These are phyloP conservation scores for Melipona beecheii DNA, from an alignment of 2,888 invertebrate genomes.

Conservation along the genomic window DNA sequence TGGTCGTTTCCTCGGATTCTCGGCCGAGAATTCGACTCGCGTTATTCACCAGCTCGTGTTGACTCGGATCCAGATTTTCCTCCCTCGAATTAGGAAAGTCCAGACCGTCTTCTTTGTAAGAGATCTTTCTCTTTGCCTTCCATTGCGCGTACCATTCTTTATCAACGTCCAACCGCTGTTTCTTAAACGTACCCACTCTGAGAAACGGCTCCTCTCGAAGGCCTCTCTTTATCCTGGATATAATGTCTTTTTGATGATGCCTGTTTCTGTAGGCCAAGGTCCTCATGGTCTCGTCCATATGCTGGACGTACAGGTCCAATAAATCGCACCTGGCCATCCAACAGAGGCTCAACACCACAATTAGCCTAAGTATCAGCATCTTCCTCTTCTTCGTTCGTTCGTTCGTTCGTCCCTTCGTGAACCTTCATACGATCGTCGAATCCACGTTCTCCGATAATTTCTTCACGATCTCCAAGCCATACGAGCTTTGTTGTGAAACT, in stretches of 20 bases:
- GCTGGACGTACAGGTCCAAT: slow-evolving; percentile 81
- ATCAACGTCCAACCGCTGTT: slow-evolving; percentile 77
- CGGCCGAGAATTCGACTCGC: not conserved
- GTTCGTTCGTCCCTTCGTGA: slow-evolving; percentile 43
- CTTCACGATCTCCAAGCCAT: slow-evolving; percentile 16
- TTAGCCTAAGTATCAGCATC: slow-evolving; percentile 74
- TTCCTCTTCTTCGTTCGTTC: slow-evolving; percentile 54
- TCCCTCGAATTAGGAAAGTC: slow-evolving; percentile 75
- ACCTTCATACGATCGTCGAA: slow-evolving; percentile 58
- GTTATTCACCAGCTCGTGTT: slow-evolving; percentile 68
- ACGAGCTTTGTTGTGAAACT: not conserved
- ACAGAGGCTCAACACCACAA: slow-evolving; percentile 67
- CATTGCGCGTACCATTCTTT: slow-evolving; percentile 70
- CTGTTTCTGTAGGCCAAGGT: slow-evolving; percentile 70
- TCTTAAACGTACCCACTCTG: slow-evolving; percentile 73
- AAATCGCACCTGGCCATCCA: slow-evolving; percentile 76
- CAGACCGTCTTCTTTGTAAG: slow-evolving; percentile 73
- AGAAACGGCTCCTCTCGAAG: slow-evolving; percentile 59
- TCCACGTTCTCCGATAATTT: not conserved
- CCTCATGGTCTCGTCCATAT: slow-evolving; percentile 82
- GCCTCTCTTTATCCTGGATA: slow-evolving; percentile 70
- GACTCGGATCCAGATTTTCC: slow-evolving; percentile 64
- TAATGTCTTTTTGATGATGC: slow-evolving; percentile 68
- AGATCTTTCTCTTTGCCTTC: slow-evolving; percentile 52
- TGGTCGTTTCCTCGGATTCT: slow-evolving; percentile 27